Evolutionary conservation across 2,113 vertebrate genomes (phyloP).

Genomic region (Eurypyga helias): DNA sequence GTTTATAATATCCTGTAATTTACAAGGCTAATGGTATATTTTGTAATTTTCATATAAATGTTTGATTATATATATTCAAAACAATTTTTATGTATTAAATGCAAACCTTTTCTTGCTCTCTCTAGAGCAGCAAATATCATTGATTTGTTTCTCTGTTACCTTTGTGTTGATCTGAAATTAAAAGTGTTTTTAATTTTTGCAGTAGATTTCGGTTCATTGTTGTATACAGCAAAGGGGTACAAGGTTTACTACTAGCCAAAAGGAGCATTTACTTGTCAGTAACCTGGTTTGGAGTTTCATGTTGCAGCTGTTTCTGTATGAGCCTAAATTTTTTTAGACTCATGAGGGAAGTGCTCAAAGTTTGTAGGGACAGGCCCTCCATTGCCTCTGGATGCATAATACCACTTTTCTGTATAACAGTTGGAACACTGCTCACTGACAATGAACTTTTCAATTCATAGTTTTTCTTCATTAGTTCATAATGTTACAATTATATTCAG

Average conservation of each 20-base stretch:
- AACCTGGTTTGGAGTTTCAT: neutral
- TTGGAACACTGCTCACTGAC: neutral
- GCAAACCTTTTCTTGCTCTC: neutral
- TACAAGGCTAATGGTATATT: neutral
- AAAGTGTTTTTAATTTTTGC: neutral
- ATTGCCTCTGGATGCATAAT: neutral
- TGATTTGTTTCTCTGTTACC: neutral
- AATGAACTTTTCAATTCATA: constrained; percentile 18
- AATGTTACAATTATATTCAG: neutral
- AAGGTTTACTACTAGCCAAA: neutral
- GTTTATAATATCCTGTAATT: neutral
- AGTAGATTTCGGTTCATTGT: neutral
- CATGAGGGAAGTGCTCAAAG: neutral
- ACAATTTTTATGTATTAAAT: neutral
- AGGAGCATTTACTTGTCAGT: neutral
- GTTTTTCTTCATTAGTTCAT: constrained; percentile 13
- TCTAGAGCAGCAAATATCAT: neutral
- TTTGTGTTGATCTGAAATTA: neutral
- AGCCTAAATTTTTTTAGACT: neutral
- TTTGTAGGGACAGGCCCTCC: neutral
- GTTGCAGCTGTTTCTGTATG: neutral
- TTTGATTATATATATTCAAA: neutral
- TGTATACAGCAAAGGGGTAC: neutral
- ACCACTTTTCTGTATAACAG: neutral
- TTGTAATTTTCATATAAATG: neutral